phyloP scores from a whole-genome alignment of 2,797 vertebrate genomes.

The Sciaenops ocellatus region DNA sequence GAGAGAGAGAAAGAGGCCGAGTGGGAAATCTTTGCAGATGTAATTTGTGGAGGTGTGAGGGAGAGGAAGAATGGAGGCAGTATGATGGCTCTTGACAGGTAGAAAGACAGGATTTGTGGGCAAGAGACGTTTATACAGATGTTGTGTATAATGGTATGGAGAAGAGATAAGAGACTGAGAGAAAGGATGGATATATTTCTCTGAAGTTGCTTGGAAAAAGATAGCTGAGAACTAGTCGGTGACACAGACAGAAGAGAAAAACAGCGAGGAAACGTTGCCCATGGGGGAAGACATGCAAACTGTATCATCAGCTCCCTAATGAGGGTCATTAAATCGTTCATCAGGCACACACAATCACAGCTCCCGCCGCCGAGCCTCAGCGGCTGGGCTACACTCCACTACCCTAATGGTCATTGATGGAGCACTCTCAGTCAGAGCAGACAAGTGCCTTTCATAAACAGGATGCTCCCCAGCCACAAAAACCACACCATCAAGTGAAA shows the following conservation, averaged over 20 bases:
- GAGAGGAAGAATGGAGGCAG: slow-evolving; percentile 16
- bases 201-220: slow-evolving; percentile 30
- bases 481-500: slow-evolving; percentile 53
- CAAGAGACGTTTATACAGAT: slow-evolving; percentile 31
- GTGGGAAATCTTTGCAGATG: slow-evolving; percentile 36
- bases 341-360: slow-evolving; percentile 73
- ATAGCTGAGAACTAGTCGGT: slow-evolving; percentile 5
- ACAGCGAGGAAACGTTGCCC: slow-evolving; percentile 56
- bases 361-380: slow-evolving; percentile 47
- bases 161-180: slow-evolving; percentile 24
- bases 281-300: slow-evolving; percentile 59
- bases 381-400: slow-evolving; percentile 57
- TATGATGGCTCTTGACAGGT: slow-evolving; percentile 9
- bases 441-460: slow-evolving; percentile 61
- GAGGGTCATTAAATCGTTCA: slow-evolving; percentile 75
- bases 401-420: slow-evolving; percentile 75
- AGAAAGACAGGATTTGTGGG: slow-evolving; percentile 8
- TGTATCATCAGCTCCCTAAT: slow-evolving; percentile 74
- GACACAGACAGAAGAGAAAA: slow-evolving; percentile 39
- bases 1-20: not conserved
- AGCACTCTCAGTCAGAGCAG: slow-evolving; percentile 59
- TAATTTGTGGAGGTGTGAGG: slow-evolving; percentile 41
- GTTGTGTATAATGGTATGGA: not conserved
- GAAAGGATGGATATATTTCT: slow-evolving; percentile 24
- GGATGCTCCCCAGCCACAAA: slow-evolving; percentile 36